Evolutionary conservation across 2,888 invertebrate genomes (phyloP).

Genomic region (Pharmacophagus antenor): DNA sequence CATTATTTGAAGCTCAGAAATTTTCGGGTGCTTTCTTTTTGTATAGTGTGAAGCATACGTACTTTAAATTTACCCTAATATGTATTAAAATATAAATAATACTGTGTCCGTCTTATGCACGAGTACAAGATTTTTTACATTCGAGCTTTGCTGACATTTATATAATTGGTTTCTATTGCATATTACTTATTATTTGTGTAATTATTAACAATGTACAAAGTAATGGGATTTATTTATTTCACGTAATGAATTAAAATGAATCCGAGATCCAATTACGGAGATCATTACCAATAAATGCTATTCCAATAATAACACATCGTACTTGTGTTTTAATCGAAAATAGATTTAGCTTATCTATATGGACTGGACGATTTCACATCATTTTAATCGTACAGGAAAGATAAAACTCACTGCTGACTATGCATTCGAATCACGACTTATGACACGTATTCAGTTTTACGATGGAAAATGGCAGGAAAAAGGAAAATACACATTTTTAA

Average conservation of each 20-base stretch:
- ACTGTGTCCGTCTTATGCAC: too few species aligned
- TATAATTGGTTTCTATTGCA: not conserved
- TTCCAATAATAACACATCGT: not conserved
- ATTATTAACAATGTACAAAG: not conserved
- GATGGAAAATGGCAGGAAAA: not conserved
- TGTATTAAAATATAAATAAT: not conserved
- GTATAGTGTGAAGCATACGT: conserved; percentile 15
- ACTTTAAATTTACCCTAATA: conserved; percentile 1
- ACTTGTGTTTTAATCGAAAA: not conserved
- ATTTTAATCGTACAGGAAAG: not conserved
- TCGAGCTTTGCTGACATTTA: not conserved
- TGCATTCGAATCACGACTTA: not conserved
- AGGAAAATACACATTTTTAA: not conserved
- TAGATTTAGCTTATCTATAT: not conserved
- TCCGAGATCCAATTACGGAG: too few species aligned
- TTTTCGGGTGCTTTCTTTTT: conserved; percentile 10
- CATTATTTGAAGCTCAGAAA: conserved; percentile 20
- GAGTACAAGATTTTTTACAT: too few species aligned
- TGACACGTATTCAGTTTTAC: not conserved
- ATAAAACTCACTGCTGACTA: not conserved
- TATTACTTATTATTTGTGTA: not conserved
- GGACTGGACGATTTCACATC: not conserved
- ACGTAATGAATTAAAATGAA: not conserved
- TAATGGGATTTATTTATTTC: not conserved
- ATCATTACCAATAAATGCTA: too few species aligned